phyloP scores from a whole-genome alignment of 2,797 vertebrate species.

The Graptemys geographica region DNA sequence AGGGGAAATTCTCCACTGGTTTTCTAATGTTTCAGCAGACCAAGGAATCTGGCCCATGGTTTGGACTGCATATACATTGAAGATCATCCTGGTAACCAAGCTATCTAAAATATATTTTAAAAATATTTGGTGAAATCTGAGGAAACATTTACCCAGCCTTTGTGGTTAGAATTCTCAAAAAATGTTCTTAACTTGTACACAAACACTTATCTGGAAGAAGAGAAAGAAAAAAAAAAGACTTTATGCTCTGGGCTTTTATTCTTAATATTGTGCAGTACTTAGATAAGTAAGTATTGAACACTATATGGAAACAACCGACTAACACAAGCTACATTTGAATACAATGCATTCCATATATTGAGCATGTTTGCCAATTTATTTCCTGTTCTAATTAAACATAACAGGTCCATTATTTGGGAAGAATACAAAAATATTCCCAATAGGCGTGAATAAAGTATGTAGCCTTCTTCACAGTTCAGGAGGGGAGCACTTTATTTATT shows the following conservation, averaged over 20 bases:
- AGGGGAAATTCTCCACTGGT: not conserved
- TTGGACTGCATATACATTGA: not conserved
- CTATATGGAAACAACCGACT: not conserved
- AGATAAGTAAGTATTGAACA: not conserved
- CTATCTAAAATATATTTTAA: conserved; percentile 19
- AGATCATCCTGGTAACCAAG: not conserved
- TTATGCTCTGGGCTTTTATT: not conserved
- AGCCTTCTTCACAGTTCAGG: not conserved
- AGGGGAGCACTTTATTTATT: conserved; percentile 1
- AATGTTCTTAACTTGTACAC: not conserved
- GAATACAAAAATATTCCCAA: not conserved
- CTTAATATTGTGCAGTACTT: not conserved
- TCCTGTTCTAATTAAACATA: not conserved
- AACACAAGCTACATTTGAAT: not conserved
- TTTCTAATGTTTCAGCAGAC: not conserved
- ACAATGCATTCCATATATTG: not conserved
- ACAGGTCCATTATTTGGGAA: not conserved
- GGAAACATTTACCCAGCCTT: conserved; percentile 9
- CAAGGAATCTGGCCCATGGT: not conserved
- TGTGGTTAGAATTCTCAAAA: conserved; percentile 14
- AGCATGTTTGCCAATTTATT: not conserved
- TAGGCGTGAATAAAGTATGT: not conserved
- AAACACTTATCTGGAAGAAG: not conserved
- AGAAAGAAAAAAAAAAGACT: not conserved
- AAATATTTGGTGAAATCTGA: conserved; percentile 8